Percentiles rank a stretch among this genome's conserved stretches.
Conservation (phyloP, 2,113 vertebrate genomes). For the Nansenia antarctica region DNA sequence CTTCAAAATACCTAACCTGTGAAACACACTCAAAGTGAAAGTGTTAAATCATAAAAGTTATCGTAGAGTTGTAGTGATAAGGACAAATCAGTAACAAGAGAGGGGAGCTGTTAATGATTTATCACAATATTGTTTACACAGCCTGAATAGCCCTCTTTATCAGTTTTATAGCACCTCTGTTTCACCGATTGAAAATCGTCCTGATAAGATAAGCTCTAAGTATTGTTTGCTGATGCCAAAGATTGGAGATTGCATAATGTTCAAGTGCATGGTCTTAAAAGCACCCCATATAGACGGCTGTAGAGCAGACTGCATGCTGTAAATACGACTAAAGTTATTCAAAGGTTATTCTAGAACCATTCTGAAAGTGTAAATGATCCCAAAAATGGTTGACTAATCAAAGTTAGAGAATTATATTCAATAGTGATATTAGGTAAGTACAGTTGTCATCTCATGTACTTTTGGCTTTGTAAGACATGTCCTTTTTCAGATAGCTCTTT, state of each 20-base stretch:
- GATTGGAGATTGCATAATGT: neutral
- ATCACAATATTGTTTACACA: slow-evolving; percentile 22
- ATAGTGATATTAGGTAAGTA: neutral
- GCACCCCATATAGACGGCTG: too few species aligned
- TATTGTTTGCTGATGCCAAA: neutral
- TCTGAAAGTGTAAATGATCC: neutral
- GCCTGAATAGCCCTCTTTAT: slow-evolving; percentile 24
- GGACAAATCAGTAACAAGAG: neutral
- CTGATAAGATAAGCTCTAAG: slow-evolving; percentile 36
- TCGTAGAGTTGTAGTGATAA: neutral
- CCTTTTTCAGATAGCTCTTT: slow-evolving; percentile 38
- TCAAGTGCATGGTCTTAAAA: neutral
- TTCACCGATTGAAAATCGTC: neutral
- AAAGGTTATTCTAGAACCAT: neutral
- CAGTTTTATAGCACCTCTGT: slow-evolving; percentile 15
- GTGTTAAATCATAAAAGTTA: neutral
- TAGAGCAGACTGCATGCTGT: too few species aligned
- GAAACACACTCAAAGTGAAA: neutral
- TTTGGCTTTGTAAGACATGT: slow-evolving; percentile 9
- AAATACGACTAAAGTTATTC: too few species aligned
- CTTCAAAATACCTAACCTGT: neutral
- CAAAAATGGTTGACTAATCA: neutral
- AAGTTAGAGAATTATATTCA: too few species aligned
- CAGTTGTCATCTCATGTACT: neutral
- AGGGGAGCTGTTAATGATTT: slow-evolving; percentile 26